Conservation (phyloP, 2,113 vertebrate genomes). For the Poeciliopsis retropinna region DNA sequence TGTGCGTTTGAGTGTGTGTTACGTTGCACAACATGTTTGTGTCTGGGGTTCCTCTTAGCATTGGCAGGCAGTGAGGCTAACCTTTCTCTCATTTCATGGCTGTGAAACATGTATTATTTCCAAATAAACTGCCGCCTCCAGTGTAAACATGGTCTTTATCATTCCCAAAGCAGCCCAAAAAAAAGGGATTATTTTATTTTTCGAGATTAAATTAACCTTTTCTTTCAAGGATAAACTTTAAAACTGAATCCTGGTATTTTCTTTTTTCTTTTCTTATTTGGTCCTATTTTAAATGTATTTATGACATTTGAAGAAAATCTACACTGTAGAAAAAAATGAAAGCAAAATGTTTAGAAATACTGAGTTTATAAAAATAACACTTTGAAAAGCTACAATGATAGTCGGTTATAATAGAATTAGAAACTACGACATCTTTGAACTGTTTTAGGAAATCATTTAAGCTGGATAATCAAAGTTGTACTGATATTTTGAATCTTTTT, state of each 20-base stretch:
- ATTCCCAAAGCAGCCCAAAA: not conserved
- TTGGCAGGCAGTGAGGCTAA: slow-evolving; percentile 46
- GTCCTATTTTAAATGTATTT: too few species aligned
- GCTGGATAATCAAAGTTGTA: too few species aligned
- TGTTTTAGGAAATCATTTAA: too few species aligned
- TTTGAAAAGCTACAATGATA: not conserved
- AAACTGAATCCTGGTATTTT: not conserved
- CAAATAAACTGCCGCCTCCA: slow-evolving; percentile 26
- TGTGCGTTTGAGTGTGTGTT: not conserved
- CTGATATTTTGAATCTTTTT: too few species aligned
- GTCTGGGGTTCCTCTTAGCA: slow-evolving; percentile 19
- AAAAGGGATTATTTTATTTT: slow-evolving; percentile 32
- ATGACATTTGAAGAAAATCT: too few species aligned
- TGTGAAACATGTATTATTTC: slow-evolving; percentile 16
- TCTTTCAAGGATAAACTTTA: not conserved
- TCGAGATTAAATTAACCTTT: slow-evolving; percentile 9
- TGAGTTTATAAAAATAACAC: too few species aligned
- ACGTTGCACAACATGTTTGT: slow-evolving; percentile 34
- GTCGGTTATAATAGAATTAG: not conserved
- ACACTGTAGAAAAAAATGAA: too few species aligned
- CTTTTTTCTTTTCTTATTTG: not conserved
- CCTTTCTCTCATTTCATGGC: slow-evolving; percentile 58
- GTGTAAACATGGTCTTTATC: not conserved
- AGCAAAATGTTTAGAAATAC: not conserved
- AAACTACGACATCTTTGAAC: too few species aligned